Evolutionary conservation across 2,797 vertebrate species (phyloP), one percentile per base, ranked within the genome.

Genomic region (Botia kubotai): DNA sequence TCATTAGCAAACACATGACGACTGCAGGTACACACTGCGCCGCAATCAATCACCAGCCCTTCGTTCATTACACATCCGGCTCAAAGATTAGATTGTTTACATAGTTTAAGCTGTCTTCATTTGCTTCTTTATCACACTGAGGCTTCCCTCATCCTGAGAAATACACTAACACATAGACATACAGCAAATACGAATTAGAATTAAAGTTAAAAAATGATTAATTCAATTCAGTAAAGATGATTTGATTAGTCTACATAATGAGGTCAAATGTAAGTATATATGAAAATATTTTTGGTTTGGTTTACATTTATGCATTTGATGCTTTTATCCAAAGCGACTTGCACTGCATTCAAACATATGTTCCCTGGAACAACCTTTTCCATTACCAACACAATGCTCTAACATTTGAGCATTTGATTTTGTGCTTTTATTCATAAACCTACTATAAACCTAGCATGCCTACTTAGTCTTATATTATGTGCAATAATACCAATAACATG

Each of bases 101-200:
- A 58, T 33, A 68, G 79, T 29, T 68, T 57, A 58, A 39, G 36
- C 67, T 53, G 71, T 80, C 69, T 72, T 60, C 55, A 39, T 69
- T 78, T 80, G 73, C 19, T 57, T 66, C 16, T 65, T 76, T 62
- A 77, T 85, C 82, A 66, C 36, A 65, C 69, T 81, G 36, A 36
- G 39, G 19, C 58, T 13, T 6, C 48, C 78, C 84, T 75, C 62
- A 55, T 57, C 75, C 84, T 69, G n/a, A n/a, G 36, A 57, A 21
- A 48, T 11, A 16, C 36, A 46, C 13, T 3, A 57, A 60, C 7
- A 39, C 66, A 60, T 60, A 48, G n/a, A 14, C 55, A 60, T 26
- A 53, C 14, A 53, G 6, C 52, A n/a, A 39, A 66, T 39, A 66
- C 2, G 19, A 11, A 43, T 43, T 2, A 16, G 4, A 17, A 46